Base-by-base conservation (phyloP, 2,113 vertebrate genomes). In the Eleginops maclovinus region DNA sequence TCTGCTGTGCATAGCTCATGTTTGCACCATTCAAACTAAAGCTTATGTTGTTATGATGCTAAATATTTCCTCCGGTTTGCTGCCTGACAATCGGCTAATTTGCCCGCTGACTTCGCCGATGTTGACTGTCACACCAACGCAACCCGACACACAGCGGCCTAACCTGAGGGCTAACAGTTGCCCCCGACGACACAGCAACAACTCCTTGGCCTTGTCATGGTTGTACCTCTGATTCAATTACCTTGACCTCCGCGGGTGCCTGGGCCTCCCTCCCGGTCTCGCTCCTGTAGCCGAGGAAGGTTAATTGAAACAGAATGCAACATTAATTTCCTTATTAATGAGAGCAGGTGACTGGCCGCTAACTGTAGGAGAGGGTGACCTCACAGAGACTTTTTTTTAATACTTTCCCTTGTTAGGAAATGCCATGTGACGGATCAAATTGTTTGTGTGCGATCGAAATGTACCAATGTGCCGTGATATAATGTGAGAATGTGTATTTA, bases 301-400 rank as follows among this genome's bases (percentile, higher is more conserved):
- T 94, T 94, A 95, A 95, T 95, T 94, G 92, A 95, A 95, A 94
- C 88, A 73, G 89, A 94, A 94, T 92, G 92, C 89, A 91, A 93
- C 87, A 93, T 94, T 94, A 94, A 95, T 95, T 95, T 94, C 83
- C 90, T 93, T 93, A 93, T 93, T 94, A 93, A 95, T 91, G 88
- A 92, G 91, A 91, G 77, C 83, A 91, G 88, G 84, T 84, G 85
- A 89, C 13, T 8, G 78, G 84, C 70, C 63, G 71, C 88, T 85
- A 83, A 91, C 86, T 74, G 79, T 85, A 77, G 71, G 1, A 5
- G 73, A 67, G 76, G 69, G 88, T 88, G 89, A 93, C 91, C 87
- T 89, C 77, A 61, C 28, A 0, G 59, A 69, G 22, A 76, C 47
- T 65, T 58, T 6, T 26, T 64, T 43, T 54, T 28, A n/a, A 5